Evolutionary conservation across 2,113 vertebrate species (phyloP), one percentile per base, ranked within the genome.

Genomic region (Bubo scandiacus): DNA sequence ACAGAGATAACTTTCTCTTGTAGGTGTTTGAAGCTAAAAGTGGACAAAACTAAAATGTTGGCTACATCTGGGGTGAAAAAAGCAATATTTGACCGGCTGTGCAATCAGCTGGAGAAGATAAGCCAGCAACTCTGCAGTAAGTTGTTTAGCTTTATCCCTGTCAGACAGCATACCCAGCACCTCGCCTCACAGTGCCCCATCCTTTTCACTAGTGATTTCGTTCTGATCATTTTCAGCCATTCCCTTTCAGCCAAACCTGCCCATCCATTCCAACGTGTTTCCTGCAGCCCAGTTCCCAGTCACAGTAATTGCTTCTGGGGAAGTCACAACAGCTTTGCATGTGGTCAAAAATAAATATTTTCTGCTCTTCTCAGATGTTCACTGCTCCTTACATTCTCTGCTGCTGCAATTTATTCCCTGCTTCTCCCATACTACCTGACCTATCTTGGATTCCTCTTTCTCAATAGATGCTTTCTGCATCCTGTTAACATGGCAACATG

Each of bases 21-120:
- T 96, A 99, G 99, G 96, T 97, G 97, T 92, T 96, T 99, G 97
- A 99, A 99, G 96, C 77, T 99, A 43, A 98, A 98, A 97, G 98
- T 98, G 90, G 98, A 99, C 92, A 99, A 98, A 98, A 96, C 83
- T 72, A 99, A 99, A 96, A 97, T 99, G 96, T 32, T 98, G 72
- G 93, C 98, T 36, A 91, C 96, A 12, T 98, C 98, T 10, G 98
- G 99, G 58, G 98, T 98, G 25, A 99, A 98, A 96, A 99, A 98
- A 90, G 43, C 97, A 59, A 97, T 99, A 91, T 98, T 99, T 96
- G 98, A 99, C 74, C 95, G 99, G 11, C 97, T 99, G 6, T 98
- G 98, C 88, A 83, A 36, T 71, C 98, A 98, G 63, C 70, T 99
- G 71, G 98, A 98, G 94, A 99, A 98, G 87, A 97, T 98, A 15